Base-by-base conservation (phyloP, 2,113 vertebrate genomes). In the Prietella phreatophila region DNA sequence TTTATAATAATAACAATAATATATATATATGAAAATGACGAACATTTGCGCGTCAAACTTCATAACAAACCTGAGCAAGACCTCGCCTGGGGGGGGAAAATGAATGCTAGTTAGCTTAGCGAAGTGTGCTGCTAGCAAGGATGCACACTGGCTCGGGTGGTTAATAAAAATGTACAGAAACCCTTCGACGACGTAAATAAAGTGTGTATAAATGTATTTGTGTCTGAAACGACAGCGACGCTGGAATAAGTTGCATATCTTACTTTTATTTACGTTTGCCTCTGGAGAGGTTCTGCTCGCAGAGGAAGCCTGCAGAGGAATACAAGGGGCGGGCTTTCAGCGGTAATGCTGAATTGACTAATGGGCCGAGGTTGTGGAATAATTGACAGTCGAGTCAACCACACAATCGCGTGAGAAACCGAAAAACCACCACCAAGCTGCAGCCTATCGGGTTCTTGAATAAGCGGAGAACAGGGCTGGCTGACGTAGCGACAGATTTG, bases 201-300 rank as follows among this genome's bases (percentile, higher is more conserved):
- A 65, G 27, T 13, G 25, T 30, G 42, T 27, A 30, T 19, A 61
- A 19, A 42, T 25, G 19, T 33, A 50, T 5, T 27, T 86, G 2
- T 53, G 17, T 1, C 22, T 50, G 27, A 83, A 83, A 4, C 42
- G 5, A 42, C 42, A 76, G 15, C 30, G 36, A 50, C 27, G 63
- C 2, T 13, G 17, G 1, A 30, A 53, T 30, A 69, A 84, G 22
- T 27, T 27, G 47, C 5, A 30, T 55, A 5, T 55, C 87, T 88
- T 88, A 88, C 87, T 88, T 88, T 88, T 58, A 56, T 67, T n/a
- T 36, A 33, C 63, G 69, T 89, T 55, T 82, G 78, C 69, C 60
- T 55, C 58, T 85, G 63, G 36, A 71, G 39, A 56, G 47, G 55
- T 85, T 71, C 42, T n/a, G 84, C 80, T 87, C 75, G 20, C 36